Conservation (phyloP, 2,113 vertebrate species). For the Ellobius talpinus region DNA sequence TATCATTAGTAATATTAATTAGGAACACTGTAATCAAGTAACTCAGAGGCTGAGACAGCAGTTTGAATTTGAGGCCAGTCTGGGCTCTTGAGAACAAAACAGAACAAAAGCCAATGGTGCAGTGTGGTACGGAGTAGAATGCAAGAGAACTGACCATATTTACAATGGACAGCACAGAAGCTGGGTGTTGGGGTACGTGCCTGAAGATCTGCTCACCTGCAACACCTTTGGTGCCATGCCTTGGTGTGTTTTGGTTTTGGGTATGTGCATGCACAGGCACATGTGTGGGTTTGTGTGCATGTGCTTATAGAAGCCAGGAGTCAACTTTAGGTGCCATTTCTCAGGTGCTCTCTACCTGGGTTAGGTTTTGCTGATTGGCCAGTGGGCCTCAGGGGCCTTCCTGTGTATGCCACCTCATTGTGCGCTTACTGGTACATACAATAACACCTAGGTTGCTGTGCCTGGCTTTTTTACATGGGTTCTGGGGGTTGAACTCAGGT, state of each 20-base stretch:
- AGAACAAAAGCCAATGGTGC: neutral
- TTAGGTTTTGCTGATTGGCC: neutral
- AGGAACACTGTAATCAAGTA: neutral
- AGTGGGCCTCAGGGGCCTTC: neutral
- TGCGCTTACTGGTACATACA: neutral
- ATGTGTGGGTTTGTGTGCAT: neutral
- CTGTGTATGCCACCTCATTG: neutral
- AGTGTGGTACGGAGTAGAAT: neutral
- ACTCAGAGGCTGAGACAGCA: neutral
- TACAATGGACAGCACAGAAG: neutral
- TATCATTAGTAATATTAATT: neutral
- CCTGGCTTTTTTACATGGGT: neutral
- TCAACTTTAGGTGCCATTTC: neutral
- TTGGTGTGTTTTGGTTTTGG: neutral
- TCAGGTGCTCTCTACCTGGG: neutral
- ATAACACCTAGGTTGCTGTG: neutral
- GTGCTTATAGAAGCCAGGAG: neutral
- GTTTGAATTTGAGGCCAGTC: neutral
- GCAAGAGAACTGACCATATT: neutral
- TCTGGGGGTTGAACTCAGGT: neutral
- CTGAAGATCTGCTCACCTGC: neutral
- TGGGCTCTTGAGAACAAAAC: neutral
- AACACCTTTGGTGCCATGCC: neutral
- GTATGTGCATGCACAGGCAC: too few relatives aligned
- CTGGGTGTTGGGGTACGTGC: neutral